A percentile compares a stretch with the other conserved stretches of the same genome.
These are phyloP conservation scores for Anoplius nigerrimus DNA, from an alignment of 2,888 invertebrate species.

Conservation along the genomic window DNA sequence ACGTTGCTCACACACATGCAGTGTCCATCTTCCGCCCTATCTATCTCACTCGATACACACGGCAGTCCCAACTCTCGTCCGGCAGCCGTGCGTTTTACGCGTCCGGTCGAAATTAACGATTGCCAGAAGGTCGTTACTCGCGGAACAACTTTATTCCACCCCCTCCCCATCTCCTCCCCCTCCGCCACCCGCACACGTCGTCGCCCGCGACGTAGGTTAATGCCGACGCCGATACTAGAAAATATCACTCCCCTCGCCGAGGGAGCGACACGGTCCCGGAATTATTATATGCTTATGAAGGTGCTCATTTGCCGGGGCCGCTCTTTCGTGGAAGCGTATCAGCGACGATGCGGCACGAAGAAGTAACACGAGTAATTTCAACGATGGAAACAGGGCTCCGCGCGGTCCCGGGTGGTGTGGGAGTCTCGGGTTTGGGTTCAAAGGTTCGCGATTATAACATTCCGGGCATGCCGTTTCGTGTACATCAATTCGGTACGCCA, in stretches of 20 bases:
- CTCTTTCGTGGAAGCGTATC: constrained; percentile 55
- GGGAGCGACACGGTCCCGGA: constrained; percentile 34
- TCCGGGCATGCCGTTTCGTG: constrained; percentile 74
- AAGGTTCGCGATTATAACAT: constrained; percentile 74
- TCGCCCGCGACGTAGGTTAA: too few species aligned
- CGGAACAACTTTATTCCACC: too few species aligned
- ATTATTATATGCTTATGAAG: constrained; percentile 40
- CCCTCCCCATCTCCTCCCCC: too few species aligned
- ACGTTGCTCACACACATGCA: too few species aligned
- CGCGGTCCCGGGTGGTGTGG: constrained; percentile 66
- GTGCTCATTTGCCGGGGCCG: constrained; percentile 16
- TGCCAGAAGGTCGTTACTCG: too few species aligned
- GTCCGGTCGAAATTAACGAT: too few species aligned
- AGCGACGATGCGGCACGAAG: constrained; percentile 55
- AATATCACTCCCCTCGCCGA: neutral
- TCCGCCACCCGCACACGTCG: too few species aligned
- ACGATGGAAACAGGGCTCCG: constrained; percentile 64
- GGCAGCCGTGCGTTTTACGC: too few species aligned
- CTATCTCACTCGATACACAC: too few species aligned
- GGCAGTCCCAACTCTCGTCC: too few species aligned
- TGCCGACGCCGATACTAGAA: too few species aligned
- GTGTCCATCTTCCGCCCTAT: too few species aligned
- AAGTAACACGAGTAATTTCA: constrained; percentile 67
- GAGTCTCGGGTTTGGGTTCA: constrained; percentile 72
- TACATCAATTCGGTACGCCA: constrained; percentile 75